phyloP scores from a whole-genome alignment of 2,113 vertebrate genomes.

The Beaufortia kweichowensis region DNA sequence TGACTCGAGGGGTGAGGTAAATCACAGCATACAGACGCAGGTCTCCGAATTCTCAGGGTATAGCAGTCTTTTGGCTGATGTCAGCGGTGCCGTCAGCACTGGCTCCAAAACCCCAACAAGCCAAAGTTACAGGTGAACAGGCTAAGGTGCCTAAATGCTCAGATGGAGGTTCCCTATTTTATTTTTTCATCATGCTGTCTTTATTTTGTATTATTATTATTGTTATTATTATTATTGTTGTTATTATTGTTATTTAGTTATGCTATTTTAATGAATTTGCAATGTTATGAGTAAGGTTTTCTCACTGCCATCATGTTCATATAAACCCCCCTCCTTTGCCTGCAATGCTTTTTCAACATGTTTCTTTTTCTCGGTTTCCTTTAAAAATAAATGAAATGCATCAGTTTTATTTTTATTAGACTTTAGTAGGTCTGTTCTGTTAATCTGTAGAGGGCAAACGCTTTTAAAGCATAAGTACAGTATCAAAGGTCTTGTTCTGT shows the following conservation, averaged over 20 bases:
- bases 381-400: constrained; percentile 61
- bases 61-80: constrained; percentile 97
- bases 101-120: constrained; percentile 97
- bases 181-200: constrained; percentile 72
- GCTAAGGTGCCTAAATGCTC: constrained; percentile 68
- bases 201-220: constrained; percentile 59
- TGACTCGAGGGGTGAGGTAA: constrained; percentile 88
- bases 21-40: constrained; percentile 92
- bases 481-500: constrained; percentile 62
- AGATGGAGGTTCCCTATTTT: constrained; percentile 67
- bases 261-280: constrained; percentile 59
- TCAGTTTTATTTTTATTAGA: constrained; percentile 61
- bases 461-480: constrained; percentile 76
- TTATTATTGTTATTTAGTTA: constrained; percentile 58
- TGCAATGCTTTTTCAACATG: constrained; percentile 68
- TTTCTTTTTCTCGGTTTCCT: constrained; percentile 48
- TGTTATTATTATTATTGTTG: constrained; percentile 71
- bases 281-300: constrained; percentile 67
- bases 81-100: constrained; percentile 92
- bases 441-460: constrained; percentile 68
- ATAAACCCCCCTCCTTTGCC: constrained; percentile 85
- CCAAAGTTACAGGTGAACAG: constrained; percentile 96
- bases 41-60: constrained; percentile 99
- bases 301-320: constrained; percentile 91
- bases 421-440: constrained; percentile 82